Conservation (phyloP, 2,888 invertebrate genomes). For the Dolomedes plantarius region DNA sequence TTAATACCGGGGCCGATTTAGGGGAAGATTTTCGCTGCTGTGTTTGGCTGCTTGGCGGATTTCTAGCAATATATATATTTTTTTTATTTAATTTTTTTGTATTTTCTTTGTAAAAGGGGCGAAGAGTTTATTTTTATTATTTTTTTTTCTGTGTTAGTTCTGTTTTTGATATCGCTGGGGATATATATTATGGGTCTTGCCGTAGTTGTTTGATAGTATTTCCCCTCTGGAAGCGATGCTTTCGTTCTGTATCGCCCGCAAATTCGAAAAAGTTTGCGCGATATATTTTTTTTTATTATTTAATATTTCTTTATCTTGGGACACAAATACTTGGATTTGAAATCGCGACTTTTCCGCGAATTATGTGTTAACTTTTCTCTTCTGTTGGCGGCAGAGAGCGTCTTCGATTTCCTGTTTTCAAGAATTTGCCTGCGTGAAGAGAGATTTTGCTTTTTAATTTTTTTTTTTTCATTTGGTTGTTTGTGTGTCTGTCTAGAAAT, state of each 20-base stretch:
- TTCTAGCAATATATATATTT: conserved; percentile 1
- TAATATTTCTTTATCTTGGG: not conserved
- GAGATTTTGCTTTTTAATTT: too few relatives aligned
- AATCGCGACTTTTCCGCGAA: not conserved
- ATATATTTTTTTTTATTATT: not conserved
- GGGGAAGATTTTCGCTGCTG: conserved; percentile 49
- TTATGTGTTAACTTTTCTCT: too few relatives aligned
- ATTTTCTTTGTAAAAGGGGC: conserved; percentile 8
- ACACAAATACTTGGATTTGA: not conserved
- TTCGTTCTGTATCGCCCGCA: not conserved
- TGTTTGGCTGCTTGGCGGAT: not conserved
- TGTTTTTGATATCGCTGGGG: not conserved
- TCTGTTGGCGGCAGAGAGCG: too few relatives aligned
- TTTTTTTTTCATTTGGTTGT: too few relatives aligned
- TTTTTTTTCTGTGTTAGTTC: not conserved
- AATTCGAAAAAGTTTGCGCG: not conserved
- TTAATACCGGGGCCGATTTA: conserved; percentile 62
- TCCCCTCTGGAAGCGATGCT: not conserved
- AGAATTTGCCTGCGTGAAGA: too few relatives aligned
- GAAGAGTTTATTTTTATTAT: too few relatives aligned
- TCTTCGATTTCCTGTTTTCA: too few relatives aligned
- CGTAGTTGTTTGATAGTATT: not conserved
- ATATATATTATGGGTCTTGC: not conserved
- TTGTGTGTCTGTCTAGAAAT: too few relatives aligned
- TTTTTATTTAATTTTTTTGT: conserved; percentile 1